Evolutionary conservation across 2,113 vertebrate species (phyloP), one percentile per base, ranked within the genome.

Genomic region (Taxidea taxus): DNA sequence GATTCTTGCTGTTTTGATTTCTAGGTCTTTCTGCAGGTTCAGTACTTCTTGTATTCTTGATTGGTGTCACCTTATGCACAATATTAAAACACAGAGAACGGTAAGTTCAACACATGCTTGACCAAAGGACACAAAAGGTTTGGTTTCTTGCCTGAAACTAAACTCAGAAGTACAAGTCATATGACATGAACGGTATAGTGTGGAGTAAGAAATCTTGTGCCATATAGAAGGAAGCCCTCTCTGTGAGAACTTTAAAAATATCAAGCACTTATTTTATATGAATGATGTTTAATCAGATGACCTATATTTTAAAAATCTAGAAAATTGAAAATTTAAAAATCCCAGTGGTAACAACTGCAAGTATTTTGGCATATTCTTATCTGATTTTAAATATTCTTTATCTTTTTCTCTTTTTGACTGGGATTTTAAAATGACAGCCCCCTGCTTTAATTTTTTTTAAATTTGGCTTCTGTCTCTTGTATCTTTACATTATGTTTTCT

Each of bases 21-120:
- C 49, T 91, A 98, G 98, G 94, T 62, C 75, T 96, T 82, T n/a
- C 74, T 81, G 64, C 18, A 14, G 94, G 81, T 13, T 16, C 31
- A 3, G 1, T 47, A 51, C 0, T 94, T 44, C 72, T 97, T 72
- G 12, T 94, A 23, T 9, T 92, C 60, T 91, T 98, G 95, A 16
- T 39, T 74, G 2, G 1, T 44, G 13, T 86, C 34, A 0, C 49
- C 47, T 64, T 78, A 51, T 72, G 0, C 78, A 86, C 91, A 85
- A 80, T 97, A 87, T 15, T 75, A 37, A 98, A 94, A 87, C 14
- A 84, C 42, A 96, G 29, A 96, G 90, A 34, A 93, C 84, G 90
- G 98, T 98, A 82, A 98, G 97, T 97, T 54, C 58, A 81, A 37
- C n/a, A 25, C 21, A 27, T 93, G 18, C 10, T 90, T 70, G 47